Percentiles rank a stretch among this genome's conserved stretches.
These are phyloP conservation scores for Gobio occitaniae DNA, from an alignment of 2,797 vertebrate genomes.

Conservation along the genomic window DNA sequence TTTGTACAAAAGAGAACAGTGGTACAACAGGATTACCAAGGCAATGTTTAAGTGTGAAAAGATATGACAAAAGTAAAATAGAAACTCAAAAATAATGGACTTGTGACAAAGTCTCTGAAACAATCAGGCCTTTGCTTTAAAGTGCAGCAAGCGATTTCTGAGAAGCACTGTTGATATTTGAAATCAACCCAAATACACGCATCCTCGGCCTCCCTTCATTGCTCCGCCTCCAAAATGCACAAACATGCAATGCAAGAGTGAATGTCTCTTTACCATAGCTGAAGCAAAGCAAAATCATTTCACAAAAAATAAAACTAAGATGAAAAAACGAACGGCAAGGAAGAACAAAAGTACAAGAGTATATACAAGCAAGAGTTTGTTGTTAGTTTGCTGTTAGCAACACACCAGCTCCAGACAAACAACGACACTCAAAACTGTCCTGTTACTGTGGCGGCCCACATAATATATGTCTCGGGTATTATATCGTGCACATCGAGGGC, in stretches of 20 bases:
- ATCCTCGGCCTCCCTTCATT: background rate
- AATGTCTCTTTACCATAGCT: background rate
- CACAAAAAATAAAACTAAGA: background rate
- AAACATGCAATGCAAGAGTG: background rate
- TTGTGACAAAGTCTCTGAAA: background rate
- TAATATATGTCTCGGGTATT: no score
- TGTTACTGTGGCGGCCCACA: no score
- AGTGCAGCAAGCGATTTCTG: background rate
- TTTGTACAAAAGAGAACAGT: background rate
- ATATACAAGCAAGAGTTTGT: background rate
- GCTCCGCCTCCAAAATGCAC: background rate
- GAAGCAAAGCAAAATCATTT: background rate
- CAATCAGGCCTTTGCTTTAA: background rate
- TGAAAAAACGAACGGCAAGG: background rate
- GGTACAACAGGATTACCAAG: background rate
- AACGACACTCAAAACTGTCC: no score
- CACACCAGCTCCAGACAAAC: no score
- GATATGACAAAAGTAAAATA: background rate
- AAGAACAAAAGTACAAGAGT: background rate
- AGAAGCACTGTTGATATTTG: background rate
- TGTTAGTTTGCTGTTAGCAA: background rate
- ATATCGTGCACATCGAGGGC: no score
- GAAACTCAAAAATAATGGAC: background rate
- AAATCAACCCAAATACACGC: background rate
- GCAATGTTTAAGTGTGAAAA: background rate